Percentiles rank a stretch among this genome's conserved stretches.
Conservation (phyloP, 2,797 vertebrate genomes). For the Gymnodraco acuticeps region DNA sequence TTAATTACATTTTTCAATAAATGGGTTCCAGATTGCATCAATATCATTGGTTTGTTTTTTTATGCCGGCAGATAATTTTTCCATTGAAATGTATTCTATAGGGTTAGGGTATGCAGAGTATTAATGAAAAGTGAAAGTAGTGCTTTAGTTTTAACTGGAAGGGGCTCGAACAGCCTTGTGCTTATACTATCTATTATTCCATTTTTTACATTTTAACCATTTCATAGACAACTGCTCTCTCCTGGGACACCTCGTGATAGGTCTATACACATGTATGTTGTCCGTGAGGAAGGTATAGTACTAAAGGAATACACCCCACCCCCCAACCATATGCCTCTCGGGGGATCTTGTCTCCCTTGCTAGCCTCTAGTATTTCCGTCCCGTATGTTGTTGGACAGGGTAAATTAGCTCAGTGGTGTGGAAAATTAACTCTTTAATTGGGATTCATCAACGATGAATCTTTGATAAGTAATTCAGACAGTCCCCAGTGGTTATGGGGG, state of each 20-base stretch:
- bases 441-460: conserved; percentile 80
- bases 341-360: conserved; percentile 65
- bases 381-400: conserved; percentile 74
- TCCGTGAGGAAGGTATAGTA: background rate
- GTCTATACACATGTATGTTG: background rate
- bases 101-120: no score
- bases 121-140: conserved; percentile 1
- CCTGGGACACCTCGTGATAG: background rate
- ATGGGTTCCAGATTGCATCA: no score
- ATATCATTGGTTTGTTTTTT: no score
- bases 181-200: background rate
- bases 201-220: background rate
- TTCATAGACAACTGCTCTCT: background rate
- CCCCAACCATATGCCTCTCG: conserved; percentile 72
- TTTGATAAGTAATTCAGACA: conserved; percentile 77
- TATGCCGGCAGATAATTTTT: no score
- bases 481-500: conserved; percentile 55
- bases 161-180: conserved; percentile 5
- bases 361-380: conserved; percentile 71
- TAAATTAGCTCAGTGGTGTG: conserved; percentile 73
- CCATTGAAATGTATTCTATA: no score
- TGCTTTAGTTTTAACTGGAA: background rate
- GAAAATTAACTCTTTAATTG: conserved; percentile 86
- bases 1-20: no score
- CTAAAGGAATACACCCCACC: conserved; percentile 21